Base-by-base conservation (phyloP, 2,113 vertebrate genomes). In the Notarius quadriscutis region DNA sequence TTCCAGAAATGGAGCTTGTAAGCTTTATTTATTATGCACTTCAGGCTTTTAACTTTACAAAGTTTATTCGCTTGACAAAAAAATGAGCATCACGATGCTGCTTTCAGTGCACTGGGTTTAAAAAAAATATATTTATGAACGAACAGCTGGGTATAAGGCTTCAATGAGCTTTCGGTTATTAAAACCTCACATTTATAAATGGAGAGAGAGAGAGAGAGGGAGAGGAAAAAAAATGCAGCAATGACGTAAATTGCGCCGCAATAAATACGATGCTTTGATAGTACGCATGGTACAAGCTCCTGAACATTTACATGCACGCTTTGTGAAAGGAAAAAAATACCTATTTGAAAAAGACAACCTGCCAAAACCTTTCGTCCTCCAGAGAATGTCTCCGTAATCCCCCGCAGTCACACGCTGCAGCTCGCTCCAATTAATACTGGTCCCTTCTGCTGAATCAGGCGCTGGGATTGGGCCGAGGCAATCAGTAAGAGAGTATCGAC, bases 401-500 rank as follows among this genome's bases (percentile, higher is more conserved):
- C 84, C 55, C 48, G 60, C 65, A 87, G 89, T 89, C 89, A 93
- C 34, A 85, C 87, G 34, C 90, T 86, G 58, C 88, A 87, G 87
- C 91, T 88, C 80, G 60, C 72, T 89, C 74, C 79, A 90, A 87
- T 93, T 91, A 92, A 85, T 89, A 89, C 80, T 17, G n/a, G 75
- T 82, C 90, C 60, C 89, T 91, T 90, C 69, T 91, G 90, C 87
- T 90, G 86, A 93, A 85, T 92, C 79, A 88, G 86, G 84, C 62
- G 20, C 65, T 90, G 86, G 88, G 55, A 91, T 80, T 11, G 58
- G 84, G 60, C 78, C 82, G 89, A 90, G 81, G 69, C 55, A 60
- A 90, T 92, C 91, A 83, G 88, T 91, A 90, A 92, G 90, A 83
- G 72, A 84, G 87, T 92, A 93, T 93, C 12, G 89, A 91, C 91